Conservation (phyloP, 2,888 invertebrate genomes). For the Hyalella azteca region DNA sequence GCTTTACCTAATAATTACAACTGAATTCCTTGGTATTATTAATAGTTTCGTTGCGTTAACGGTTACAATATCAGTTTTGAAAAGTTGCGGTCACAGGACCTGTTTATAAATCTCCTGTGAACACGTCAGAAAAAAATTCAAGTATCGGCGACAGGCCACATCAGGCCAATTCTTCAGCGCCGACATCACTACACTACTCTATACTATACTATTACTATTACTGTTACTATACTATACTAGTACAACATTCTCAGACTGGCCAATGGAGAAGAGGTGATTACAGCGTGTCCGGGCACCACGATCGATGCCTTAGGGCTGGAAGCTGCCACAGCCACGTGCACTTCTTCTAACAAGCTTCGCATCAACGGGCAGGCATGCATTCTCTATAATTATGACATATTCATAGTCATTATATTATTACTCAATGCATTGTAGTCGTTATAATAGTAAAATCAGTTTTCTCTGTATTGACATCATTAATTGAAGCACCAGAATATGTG, state of each 20-base stretch:
- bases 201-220: background rate
- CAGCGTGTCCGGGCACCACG: constrained; percentile 41
- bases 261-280: constrained; percentile 15
- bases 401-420: background rate
- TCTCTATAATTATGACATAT: background rate
- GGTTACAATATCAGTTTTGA: background rate
- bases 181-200: background rate
- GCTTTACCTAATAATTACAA: background rate
- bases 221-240: background rate
- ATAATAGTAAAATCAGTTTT: background rate
- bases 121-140: background rate
- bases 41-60: background rate
- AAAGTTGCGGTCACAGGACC: background rate
- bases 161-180: background rate
- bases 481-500: background rate
- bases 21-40: background rate
- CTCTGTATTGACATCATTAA: background rate
- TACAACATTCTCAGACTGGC: constrained; percentile 5
- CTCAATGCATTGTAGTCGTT: background rate
- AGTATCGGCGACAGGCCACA: background rate
- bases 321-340: constrained; percentile 38
- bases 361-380: constrained; percentile 40
- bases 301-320: background rate
- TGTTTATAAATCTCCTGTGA: background rate
- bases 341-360: constrained; percentile 3